Percentiles rank a stretch among this genome's conserved stretches.
Conservation (phyloP, 2,888 invertebrate species). For the Campoplex nolae region DNA sequence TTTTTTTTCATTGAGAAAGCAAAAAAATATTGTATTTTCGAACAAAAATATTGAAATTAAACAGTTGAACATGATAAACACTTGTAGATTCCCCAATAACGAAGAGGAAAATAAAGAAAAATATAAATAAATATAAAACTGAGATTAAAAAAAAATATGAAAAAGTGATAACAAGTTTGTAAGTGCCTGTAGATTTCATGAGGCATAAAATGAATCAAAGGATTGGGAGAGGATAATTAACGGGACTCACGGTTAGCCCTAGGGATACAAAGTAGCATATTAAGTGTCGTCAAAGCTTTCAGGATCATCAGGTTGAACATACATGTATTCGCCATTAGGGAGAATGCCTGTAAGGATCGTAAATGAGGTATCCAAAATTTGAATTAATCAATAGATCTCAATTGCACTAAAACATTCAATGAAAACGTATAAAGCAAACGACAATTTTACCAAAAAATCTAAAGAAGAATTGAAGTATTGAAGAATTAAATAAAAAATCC, state of each 20-base stretch:
- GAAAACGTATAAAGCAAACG: conserved; percentile 22
- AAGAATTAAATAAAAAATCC: neutral
- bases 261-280: conserved; percentile 52
- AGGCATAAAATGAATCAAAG: neutral
- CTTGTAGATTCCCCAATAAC: neutral
- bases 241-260: conserved; percentile 62
- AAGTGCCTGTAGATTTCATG: neutral
- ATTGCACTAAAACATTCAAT: no score
- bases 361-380: conserved; percentile 40
- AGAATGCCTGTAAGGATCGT: conserved; percentile 76
- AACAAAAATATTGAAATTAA: neutral
- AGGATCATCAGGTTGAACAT: conserved; percentile 73
- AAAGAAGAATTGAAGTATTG: neutral
- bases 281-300: conserved; percentile 69
- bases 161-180: no score
- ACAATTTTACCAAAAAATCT: neutral
- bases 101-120: no score
- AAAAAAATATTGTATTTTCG: neutral
- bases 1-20: neutral
- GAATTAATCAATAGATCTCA: conserved; percentile 19
- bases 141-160: no score
- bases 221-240: conserved; percentile 53
- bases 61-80: neutral
- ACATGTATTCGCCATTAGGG: conserved; percentile 81
- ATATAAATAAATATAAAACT: no score